These are phyloP conservation scores for Acleris cristana DNA, from an alignment of 2,888 invertebrate genomes.

Conservation along the genomic window DNA sequence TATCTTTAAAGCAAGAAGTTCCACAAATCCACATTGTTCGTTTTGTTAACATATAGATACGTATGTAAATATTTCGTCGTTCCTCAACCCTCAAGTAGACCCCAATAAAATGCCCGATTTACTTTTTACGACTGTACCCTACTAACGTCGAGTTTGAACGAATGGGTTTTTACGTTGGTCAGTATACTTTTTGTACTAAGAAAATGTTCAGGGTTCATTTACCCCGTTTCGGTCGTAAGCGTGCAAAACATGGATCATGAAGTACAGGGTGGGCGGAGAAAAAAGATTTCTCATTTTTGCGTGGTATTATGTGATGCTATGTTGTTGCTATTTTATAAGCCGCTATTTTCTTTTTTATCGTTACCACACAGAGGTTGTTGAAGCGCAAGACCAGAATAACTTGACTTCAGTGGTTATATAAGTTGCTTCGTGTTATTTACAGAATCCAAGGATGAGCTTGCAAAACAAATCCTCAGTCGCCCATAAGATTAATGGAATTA, in stretches of 20 bases:
- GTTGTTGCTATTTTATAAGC: neutral
- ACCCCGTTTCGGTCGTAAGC: conserved; percentile 30
- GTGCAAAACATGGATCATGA: conserved; percentile 27
- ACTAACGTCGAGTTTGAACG: conserved; percentile 34
- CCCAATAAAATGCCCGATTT: conserved; percentile 38
- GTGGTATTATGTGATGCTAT: neutral
- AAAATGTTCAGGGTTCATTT: conserved; percentile 35
- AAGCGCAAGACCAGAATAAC: too few species aligned
- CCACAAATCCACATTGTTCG: neutral
- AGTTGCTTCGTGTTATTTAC: too few species aligned
- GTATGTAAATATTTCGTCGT: conserved; percentile 27
- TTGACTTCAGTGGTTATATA: too few species aligned
- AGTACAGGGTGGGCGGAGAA: conserved; percentile 11
- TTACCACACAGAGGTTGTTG: too few species aligned
- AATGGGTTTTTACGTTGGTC: conserved; percentile 34
- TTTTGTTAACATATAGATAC: conserved; percentile 2
- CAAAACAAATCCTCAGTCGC: too few species aligned
- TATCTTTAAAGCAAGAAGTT: too few species aligned
- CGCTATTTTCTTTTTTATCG: too few species aligned
- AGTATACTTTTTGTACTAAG: conserved; percentile 34
- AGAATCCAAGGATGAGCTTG: too few species aligned
- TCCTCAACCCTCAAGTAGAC: conserved; percentile 34
- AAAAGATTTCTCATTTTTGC: conserved; percentile 16
- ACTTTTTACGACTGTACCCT: conserved; percentile 35
- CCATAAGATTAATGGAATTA: too few species aligned